Percentiles rank a stretch among this genome's conserved stretches.
Conservation (phyloP, 2,113 vertebrate genomes). For the Chaetorhynchus papuensis region DNA sequence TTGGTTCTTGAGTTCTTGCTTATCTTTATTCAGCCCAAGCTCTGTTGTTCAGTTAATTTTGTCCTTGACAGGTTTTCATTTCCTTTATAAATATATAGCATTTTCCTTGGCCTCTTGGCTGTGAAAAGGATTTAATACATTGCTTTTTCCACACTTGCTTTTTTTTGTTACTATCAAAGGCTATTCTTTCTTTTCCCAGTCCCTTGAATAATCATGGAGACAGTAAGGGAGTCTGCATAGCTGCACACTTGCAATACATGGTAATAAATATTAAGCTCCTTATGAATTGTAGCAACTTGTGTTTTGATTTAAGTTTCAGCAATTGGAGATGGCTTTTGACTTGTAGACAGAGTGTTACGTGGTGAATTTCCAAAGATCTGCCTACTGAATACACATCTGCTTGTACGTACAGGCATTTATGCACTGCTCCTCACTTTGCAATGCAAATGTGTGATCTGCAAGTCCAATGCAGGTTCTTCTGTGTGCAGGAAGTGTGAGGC, state of each 20-base stretch:
- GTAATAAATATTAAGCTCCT: slow-evolving; percentile 56
- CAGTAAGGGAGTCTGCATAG: not conserved
- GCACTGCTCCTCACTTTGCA: not conserved
- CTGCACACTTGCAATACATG: not conserved
- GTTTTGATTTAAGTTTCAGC: slow-evolving; percentile 47
- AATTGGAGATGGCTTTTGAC: slow-evolving; percentile 48
- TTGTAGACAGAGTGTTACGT: not conserved
- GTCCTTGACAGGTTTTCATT: slow-evolving; percentile 64
- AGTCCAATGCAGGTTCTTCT: not conserved
- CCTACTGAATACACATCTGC: not conserved
- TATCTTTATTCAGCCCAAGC: slow-evolving; percentile 40
- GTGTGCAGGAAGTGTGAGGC: not conserved
- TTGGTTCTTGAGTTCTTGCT: slow-evolving; percentile 17
- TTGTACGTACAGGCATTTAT: not conserved
- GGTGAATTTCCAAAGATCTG: not conserved
- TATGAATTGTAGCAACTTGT: slow-evolving; percentile 43
- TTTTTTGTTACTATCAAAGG: slow-evolving; percentile 41
- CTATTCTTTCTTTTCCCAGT: slow-evolving; percentile 3
- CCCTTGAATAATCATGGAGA: slow-evolving; percentile 47
- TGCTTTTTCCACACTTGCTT: slow-evolving; percentile 50
- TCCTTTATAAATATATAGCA: slow-evolving; percentile 67
- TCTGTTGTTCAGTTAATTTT: slow-evolving; percentile 59
- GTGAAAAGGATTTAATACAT: slow-evolving; percentile 61
- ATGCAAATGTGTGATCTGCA: slow-evolving; percentile 7
- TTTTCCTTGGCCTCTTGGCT: slow-evolving; percentile 60